These are phyloP conservation scores for Leucoma salicis DNA, from an alignment of 2,888 invertebrate genomes.

Conservation along the genomic window DNA sequence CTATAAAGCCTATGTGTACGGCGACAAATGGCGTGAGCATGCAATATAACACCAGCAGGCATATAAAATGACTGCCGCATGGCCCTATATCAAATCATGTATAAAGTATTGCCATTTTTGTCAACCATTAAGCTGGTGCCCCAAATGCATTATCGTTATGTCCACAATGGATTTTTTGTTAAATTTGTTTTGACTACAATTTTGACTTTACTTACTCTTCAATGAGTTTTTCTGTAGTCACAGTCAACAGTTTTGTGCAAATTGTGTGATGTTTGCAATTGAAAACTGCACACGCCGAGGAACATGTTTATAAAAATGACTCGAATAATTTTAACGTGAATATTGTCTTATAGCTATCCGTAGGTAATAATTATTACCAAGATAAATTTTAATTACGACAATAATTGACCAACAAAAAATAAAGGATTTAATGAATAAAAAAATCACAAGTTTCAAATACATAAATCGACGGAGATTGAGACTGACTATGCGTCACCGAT, in stretches of 20 bases:
- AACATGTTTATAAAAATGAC: background rate
- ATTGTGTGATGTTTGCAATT: background rate
- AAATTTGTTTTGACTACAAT: conserved; percentile 7
- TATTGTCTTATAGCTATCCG: background rate
- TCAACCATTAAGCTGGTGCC: conserved; percentile 15
- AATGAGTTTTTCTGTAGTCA: background rate
- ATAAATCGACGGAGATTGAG: background rate
- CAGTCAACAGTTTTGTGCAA: background rate
- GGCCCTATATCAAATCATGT: conserved; percentile 18
- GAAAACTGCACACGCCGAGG: background rate
- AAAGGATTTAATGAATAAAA: background rate
- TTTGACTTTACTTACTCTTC: conserved; percentile 1
- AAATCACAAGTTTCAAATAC: background rate
- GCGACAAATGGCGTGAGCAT: conserved; percentile 13
- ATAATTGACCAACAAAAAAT: background rate
- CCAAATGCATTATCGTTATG: background rate
- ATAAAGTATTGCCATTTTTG: conserved; percentile 19
- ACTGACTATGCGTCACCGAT: background rate
- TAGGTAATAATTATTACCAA: background rate
- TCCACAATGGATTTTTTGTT: conserved; percentile 7
- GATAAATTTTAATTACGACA: background rate
- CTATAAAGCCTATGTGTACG: background rate
- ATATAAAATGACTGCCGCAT: conserved; percentile 23
- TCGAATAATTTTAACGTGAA: background rate
- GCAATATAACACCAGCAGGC: conserved; percentile 20